Evolutionary conservation across 2,113 vertebrate species (phyloP).

Genomic region (Cnemophilus loriae): DNA sequence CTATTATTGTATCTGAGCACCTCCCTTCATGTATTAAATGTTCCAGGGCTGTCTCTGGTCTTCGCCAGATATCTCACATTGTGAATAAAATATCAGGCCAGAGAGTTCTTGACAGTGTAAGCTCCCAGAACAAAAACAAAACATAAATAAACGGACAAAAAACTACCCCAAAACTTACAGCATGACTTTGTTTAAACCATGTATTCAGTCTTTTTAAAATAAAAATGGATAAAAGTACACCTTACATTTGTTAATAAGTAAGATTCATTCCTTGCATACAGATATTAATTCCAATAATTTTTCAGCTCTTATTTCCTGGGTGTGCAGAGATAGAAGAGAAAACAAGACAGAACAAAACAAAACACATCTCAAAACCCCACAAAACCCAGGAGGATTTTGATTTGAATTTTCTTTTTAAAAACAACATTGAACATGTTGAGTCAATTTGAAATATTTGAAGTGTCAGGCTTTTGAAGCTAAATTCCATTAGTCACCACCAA

Average conservation of each 20-base stretch:
- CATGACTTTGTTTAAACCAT: not conserved
- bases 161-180: not conserved
- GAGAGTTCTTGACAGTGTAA: not conserved
- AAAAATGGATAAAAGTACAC: not conserved
- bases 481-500: not conserved
- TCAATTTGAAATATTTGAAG: not conserved
- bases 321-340: not conserved
- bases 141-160: not conserved
- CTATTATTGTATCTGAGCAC: not conserved
- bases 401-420: not conserved
- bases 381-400: not conserved
- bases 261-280: not conserved
- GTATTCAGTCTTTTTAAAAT: not conserved
- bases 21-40: not conserved
- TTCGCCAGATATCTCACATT: accelerated
- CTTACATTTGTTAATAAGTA: not conserved
- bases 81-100: not conserved
- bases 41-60: not conserved
- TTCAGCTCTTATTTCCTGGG: not conserved
- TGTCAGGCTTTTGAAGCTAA: not conserved
- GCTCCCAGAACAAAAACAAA: not conserved
- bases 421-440: not conserved
- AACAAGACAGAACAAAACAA: not conserved
- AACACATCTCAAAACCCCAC: not conserved
- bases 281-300: accelerated